Percentiles rank a stretch among this genome's conserved stretches.
phyloP scores from a whole-genome alignment of 2,888 invertebrate genomes.

The Tholera decimalis region DNA sequence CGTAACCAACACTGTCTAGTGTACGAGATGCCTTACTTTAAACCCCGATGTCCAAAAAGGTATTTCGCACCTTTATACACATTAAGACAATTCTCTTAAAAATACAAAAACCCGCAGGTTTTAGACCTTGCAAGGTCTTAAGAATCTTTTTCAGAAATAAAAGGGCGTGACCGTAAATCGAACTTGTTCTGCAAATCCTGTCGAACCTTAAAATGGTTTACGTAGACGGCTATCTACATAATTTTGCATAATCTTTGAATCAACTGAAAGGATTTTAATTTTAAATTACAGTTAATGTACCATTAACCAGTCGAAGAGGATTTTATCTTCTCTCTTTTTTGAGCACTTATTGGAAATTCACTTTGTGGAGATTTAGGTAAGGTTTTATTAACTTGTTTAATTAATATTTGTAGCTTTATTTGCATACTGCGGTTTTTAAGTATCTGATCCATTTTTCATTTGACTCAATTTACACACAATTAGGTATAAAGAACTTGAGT shows the following conservation, averaged over 20 bases:
- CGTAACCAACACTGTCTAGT: too few species aligned
- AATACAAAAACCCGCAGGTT: too few species aligned
- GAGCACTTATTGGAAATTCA: slow-evolving; percentile 43
- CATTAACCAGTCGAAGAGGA: slow-evolving; percentile 70
- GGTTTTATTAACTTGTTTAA: slow-evolving; percentile 8
- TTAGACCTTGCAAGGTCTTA: slow-evolving; percentile 25
- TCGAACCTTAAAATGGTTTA: slow-evolving; percentile 71
- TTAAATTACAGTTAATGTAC: slow-evolving; percentile 81
- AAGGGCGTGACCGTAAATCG: slow-evolving; percentile 56
- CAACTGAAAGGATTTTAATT: slow-evolving; percentile 87
- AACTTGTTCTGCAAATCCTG: slow-evolving; percentile 53
- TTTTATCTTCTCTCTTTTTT: slow-evolving; percentile 62
- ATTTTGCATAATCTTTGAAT: slow-evolving; percentile 87
- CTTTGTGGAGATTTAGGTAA: slow-evolving; percentile 27
- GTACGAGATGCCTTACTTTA: too few species aligned
- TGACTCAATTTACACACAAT: too few species aligned
- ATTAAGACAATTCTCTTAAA: slow-evolving; percentile 37
- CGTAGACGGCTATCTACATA: slow-evolving; percentile 83
- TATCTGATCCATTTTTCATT: background rate
- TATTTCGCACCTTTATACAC: slow-evolving; percentile 1
- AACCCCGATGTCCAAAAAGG: too few species aligned
- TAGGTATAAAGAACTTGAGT: too few species aligned
- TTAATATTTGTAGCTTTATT: slow-evolving; percentile 23
- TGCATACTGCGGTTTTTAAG: background rate
- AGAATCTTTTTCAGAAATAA: slow-evolving; percentile 61